Evolutionary conservation across 2,888 invertebrate genomes (phyloP).

Genomic region (Hartigia nigra): DNA sequence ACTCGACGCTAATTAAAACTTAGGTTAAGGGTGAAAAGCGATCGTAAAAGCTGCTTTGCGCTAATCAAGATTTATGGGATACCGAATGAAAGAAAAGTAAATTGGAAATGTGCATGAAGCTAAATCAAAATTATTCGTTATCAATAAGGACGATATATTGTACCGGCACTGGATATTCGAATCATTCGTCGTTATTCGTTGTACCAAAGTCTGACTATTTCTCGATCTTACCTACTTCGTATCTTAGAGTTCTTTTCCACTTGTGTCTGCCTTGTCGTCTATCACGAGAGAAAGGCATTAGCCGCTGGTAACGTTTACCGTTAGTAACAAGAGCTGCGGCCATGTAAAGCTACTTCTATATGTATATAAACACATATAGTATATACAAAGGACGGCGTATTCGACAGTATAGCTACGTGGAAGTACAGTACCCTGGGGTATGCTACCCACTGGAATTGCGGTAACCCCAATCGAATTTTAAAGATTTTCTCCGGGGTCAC

Average conservation of each 20-base stretch:
- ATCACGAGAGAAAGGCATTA: background rate
- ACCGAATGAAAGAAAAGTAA: background rate
- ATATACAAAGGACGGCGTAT: background rate
- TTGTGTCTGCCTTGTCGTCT: background rate
- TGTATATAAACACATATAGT: background rate
- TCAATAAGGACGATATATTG: background rate
- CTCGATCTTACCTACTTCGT: background rate
- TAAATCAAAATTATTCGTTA: background rate
- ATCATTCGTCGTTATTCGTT: background rate
- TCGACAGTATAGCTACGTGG: background rate
- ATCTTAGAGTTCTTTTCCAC: background rate
- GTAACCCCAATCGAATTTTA: conserved; percentile 32
- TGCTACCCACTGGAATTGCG: conserved; percentile 23
- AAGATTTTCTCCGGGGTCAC: conserved; percentile 24
- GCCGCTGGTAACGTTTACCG: background rate
- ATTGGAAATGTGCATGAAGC: background rate
- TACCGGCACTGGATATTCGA: background rate
- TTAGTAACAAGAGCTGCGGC: background rate
- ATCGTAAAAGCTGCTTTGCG: background rate
- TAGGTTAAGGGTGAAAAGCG: background rate
- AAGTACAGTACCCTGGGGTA: conserved; percentile 11
- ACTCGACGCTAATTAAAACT: background rate
- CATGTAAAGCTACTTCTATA: background rate
- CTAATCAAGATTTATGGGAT: background rate
- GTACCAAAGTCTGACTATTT: background rate